Conservation (phyloP, 1,140 invertebrate genomes). For the Pogonomyrmex barbatus region DNA sequence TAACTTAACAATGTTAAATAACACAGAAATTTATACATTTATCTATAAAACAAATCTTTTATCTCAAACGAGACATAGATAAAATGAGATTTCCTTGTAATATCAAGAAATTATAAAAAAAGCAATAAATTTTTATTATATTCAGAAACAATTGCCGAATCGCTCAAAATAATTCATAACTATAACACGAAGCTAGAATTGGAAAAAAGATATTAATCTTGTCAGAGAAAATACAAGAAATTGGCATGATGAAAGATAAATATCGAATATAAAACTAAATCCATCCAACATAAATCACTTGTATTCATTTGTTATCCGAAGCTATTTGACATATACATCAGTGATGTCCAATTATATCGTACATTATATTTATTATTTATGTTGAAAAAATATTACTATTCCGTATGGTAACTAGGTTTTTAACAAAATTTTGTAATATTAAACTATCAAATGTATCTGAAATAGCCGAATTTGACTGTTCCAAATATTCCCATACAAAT, state of each 20-base stretch:
- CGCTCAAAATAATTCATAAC: background rate
- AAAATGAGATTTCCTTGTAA: background rate
- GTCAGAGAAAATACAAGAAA: conserved; percentile 31
- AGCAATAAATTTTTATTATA: background rate
- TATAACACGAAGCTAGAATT: background rate
- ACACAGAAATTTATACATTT: conserved; percentile 18
- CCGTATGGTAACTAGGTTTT: background rate
- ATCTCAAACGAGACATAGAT: background rate
- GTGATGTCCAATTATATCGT: background rate
- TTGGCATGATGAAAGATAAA: conserved; percentile 21
- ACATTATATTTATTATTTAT: conserved; percentile 64
- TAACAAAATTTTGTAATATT: conserved; percentile 8
- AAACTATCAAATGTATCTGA: background rate
- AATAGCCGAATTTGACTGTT: background rate
- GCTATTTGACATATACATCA: conserved; percentile 57
- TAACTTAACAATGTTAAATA: background rate
- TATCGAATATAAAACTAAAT: conserved; percentile 36
- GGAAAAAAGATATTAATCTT: conserved; percentile 16
- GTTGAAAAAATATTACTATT: conserved; percentile 1
- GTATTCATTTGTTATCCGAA: conserved; percentile 43
- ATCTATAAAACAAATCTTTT: conserved; percentile 1
- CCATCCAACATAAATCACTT: conserved; percentile 18
- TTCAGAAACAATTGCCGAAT: background rate
- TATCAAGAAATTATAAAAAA: background rate
- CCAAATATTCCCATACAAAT: background rate